Evolutionary conservation across 2,797 vertebrate genomes (phyloP), one percentile per base, ranked within the genome.

Genomic region (Syngnathus acus): DNA sequence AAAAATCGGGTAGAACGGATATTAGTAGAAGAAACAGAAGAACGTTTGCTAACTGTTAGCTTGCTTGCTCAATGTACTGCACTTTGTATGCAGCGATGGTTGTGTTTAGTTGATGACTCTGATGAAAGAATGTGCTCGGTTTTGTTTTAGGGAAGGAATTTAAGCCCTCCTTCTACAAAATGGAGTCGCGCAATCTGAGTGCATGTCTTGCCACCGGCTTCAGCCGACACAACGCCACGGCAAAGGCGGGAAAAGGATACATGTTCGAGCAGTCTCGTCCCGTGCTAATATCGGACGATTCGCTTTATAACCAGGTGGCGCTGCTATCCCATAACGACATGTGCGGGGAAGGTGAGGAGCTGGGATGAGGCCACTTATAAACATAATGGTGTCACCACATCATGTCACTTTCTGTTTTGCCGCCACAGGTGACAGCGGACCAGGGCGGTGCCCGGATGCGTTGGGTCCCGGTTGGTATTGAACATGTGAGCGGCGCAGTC

Each of bases 151-250:
- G 5, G 59, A 39, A 61, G 39, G 59, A 42, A 1, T 14, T 43
- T n/a, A n/a, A 42, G 59, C 59, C 59, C 1, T 61, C 59, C 5
- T 61, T 61, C 59, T 61, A 61, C 59, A 61, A 61, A 61, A 9
- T 61, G n/a, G 39, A 61, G 53, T 23, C 53, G 5, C 9, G 59
- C 9, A 43, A 61, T 39, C 19, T 42, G 19, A 42, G 10, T 3
- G 59, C 59, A 6, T 61, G 59, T 21, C 59, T 61, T n/a, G 59
- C 59, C 59, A 4, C 59, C n/a, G 39, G 39, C 59, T 61, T 43
- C 39, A 43, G 59, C 11, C 14, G 40, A 9, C 39, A 14, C 19
- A 43, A 42, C 19, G 59, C 39, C 59, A 23, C 6, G 10, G 40
- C 11, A n/a, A 21, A 6, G 11, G 40, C 59, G 10, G 39, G 59